phyloP scores from a whole-genome alignment of 2,888 invertebrate species.

The Cinara cedri region DNA sequence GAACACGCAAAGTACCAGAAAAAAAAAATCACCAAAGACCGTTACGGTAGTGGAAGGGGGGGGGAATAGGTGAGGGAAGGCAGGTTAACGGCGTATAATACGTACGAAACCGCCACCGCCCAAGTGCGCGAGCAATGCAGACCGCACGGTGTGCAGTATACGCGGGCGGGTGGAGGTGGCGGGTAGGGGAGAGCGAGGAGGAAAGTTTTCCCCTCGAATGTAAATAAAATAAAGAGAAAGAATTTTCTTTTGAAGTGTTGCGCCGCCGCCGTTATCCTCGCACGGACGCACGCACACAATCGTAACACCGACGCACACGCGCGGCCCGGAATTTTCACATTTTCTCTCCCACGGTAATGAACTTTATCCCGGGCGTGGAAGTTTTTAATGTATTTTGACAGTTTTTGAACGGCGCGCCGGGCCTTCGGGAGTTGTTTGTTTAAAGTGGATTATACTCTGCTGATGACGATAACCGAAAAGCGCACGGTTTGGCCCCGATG shows the following conservation, averaged over 20 bases:
- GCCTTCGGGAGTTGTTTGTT: constrained; percentile 30
- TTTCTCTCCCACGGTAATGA: constrained; percentile 15
- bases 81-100: no score
- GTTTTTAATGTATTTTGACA: constrained; percentile 45
- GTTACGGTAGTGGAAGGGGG: no score
- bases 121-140: background rate
- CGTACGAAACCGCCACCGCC: no score
- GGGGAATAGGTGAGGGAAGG: no score
- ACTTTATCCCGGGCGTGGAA: background rate
- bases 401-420: constrained; percentile 18
- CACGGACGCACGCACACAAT: no score
- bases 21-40: no score
- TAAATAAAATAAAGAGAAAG: constrained; percentile 18
- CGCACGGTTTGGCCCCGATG: background rate
- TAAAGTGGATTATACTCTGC: background rate
- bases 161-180: no score
- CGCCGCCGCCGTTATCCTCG: constrained; percentile 3
- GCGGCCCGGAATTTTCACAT: background rate
- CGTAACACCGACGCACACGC: background rate
- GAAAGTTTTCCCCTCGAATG: constrained; percentile 25
- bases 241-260: constrained; percentile 28
- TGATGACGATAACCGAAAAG: background rate
- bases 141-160: no score
- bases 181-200: background rate
- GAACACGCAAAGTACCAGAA: no score